Evolutionary conservation across 2,888 invertebrate species (phyloP).

Genomic region (Melanophora roralis): DNA sequence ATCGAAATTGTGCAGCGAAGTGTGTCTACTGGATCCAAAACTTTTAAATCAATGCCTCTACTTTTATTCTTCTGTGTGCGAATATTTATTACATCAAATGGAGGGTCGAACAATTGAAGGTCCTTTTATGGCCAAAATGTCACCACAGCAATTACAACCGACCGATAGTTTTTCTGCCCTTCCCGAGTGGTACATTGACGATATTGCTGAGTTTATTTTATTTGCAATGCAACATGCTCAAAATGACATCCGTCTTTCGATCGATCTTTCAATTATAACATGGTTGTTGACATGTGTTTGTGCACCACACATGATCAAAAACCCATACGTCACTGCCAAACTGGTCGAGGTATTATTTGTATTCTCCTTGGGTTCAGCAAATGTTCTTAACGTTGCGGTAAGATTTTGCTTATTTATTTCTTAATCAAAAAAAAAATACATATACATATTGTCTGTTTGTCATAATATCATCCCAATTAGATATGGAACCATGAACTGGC

Average conservation of each 20-base stretch:
- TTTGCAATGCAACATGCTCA: slow-evolving; percentile 92
- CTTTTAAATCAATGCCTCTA: slow-evolving; percentile 88
- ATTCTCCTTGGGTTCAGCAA: slow-evolving; percentile 84
- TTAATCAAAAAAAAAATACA: too few species aligned
- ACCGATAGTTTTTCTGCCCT: slow-evolving; percentile 90
- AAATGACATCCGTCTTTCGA: slow-evolving; percentile 82
- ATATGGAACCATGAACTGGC: slow-evolving; percentile 93
- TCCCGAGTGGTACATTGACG: slow-evolving; percentile 98
- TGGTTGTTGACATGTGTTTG: slow-evolving; percentile 94
- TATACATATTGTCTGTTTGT: too few species aligned
- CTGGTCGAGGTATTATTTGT: slow-evolving; percentile 93
- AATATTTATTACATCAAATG: slow-evolving; percentile 84
- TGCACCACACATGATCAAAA: slow-evolving; percentile 92
- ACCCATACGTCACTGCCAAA: slow-evolving; percentile 98
- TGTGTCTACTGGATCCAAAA: slow-evolving; percentile 90
- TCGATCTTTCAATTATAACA: slow-evolving; percentile 89
- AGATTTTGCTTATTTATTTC: slow-evolving; percentile 42
- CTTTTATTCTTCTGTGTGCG: slow-evolving; percentile 92
- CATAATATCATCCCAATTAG: slow-evolving; percentile 72
- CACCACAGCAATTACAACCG: slow-evolving; percentile 80
- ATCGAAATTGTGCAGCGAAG: slow-evolving; percentile 94
- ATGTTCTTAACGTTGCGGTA: slow-evolving; percentile 75
- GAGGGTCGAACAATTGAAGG: slow-evolving; percentile 79
- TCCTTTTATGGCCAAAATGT: slow-evolving; percentile 78
- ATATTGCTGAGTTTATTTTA: slow-evolving; percentile 96